Conservation (phyloP, 2,113 vertebrate genomes). For the Podarcis muralis region DNA sequence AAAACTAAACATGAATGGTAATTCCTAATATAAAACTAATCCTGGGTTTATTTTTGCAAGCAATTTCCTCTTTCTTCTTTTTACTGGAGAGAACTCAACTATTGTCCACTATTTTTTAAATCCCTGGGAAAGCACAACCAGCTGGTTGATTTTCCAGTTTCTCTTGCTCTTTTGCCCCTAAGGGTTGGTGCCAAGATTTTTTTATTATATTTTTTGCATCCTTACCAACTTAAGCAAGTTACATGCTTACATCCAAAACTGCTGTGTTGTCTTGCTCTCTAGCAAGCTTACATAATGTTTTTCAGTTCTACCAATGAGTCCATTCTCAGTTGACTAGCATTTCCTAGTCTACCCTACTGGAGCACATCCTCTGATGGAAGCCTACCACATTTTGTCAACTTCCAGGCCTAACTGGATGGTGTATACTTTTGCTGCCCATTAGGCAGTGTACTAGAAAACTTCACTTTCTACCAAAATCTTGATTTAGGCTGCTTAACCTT, state of each 20-base stretch:
- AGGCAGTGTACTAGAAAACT: background rate
- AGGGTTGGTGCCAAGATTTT: background rate
- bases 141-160: background rate
- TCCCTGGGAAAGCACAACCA: too few relatives aligned
- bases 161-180: background rate
- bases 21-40: background rate
- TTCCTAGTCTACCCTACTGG: background rate
- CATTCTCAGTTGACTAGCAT: background rate
- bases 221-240: background rate
- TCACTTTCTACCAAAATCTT: background rate
- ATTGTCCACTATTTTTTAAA: background rate
- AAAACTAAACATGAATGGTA: background rate
- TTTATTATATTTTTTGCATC: background rate
- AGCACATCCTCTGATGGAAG: background rate
- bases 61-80: background rate
- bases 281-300: background rate
- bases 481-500: background rate
- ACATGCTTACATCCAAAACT: background rate
- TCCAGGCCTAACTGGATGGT: background rate
- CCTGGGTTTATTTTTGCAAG: background rate
- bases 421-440: background rate
- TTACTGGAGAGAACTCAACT: background rate
- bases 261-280: background rate
- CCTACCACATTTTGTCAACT: background rate
- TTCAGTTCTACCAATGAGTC: background rate